phyloP scores from a whole-genome alignment of 2,797 vertebrate genomes.

The Emys orbicularis region DNA sequence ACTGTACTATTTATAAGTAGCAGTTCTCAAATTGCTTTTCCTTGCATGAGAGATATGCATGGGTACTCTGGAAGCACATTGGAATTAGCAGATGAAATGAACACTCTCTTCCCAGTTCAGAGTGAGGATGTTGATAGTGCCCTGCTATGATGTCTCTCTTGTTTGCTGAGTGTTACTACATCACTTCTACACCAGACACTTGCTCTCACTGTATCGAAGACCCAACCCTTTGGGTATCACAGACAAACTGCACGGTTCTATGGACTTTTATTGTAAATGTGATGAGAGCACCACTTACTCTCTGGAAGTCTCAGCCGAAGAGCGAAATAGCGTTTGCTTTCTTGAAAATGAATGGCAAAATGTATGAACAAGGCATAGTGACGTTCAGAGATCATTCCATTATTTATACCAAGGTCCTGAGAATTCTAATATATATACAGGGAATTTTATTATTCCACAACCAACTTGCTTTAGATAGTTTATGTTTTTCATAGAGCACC shows the following conservation, averaged over 20 bases:
- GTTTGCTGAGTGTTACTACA: fast-evolving
- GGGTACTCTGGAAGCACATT: neutral
- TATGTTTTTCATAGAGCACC: neutral
- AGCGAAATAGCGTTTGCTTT: neutral
- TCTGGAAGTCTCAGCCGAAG: neutral
- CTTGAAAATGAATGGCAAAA: neutral
- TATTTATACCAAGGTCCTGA: neutral
- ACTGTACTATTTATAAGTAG: neutral
- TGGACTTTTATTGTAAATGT: neutral
- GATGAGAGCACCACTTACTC: neutral
- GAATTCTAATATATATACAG: neutral
- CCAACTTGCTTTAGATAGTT: neutral
- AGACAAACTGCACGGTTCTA: neutral
- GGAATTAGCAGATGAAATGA: neutral
- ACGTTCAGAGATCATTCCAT: neutral
- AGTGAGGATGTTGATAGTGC: neutral
- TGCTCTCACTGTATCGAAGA: neutral
- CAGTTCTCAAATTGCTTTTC: neutral
- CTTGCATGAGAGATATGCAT: neutral
- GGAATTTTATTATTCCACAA: neutral
- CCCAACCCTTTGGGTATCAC: neutral
- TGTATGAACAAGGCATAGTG: neutral
- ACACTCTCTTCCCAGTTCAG: neutral
- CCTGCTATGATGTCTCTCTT: neutral
- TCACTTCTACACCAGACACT: neutral